These are phyloP conservation scores for Chiroxiphia lanceolata DNA, from an alignment of 2,797 vertebrate genomes.

Conservation along the genomic window DNA sequence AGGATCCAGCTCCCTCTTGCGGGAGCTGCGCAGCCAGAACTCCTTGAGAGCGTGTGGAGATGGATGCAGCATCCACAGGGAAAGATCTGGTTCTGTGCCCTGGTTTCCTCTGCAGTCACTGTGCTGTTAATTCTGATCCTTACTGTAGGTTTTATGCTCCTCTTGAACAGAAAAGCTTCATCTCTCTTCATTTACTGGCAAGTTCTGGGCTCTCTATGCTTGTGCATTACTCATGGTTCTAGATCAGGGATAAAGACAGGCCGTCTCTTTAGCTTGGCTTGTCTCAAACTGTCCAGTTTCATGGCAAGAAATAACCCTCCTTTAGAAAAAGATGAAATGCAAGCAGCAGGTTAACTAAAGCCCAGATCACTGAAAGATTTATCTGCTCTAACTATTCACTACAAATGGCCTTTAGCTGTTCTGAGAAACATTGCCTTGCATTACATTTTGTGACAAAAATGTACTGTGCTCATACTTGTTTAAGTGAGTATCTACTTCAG, in stretches of 20 bases:
- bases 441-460: neutral
- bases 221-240: neutral
- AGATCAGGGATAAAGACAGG: neutral
- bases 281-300: neutral
- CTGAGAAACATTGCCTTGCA: neutral
- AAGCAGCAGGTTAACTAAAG: neutral
- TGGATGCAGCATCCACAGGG: neutral
- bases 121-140: neutral
- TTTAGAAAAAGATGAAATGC: neutral
- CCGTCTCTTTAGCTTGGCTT: neutral
- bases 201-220: neutral
- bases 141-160: neutral
- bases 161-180: neutral
- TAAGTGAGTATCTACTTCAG: accelerated
- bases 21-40: neutral
- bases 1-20: neutral
- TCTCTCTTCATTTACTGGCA: neutral
- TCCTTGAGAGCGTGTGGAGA: neutral
- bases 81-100: neutral
- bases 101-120: neutral
- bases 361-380: accelerated
- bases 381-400: neutral
- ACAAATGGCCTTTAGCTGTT: accelerated
- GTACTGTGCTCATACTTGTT: accelerated
- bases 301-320: neutral